phyloP scores from a whole-genome alignment of 2,797 vertebrate genomes.

The Smutsia temminckii region DNA sequence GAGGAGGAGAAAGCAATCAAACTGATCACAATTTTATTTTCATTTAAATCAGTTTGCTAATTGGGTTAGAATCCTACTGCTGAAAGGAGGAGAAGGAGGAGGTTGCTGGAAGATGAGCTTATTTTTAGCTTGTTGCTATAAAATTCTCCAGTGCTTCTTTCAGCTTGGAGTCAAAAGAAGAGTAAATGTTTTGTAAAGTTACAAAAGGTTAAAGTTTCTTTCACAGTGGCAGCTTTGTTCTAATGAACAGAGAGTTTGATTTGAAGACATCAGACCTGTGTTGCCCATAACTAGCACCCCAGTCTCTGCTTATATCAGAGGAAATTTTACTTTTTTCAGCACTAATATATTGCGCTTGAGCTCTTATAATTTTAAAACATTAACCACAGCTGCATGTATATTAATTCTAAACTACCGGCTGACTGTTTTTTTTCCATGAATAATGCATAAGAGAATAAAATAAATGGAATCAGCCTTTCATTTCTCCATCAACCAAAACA shows the following conservation, averaged over 20 bases:
- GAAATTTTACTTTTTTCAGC: background rate
- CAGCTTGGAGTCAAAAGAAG: conserved; percentile 71
- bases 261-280: background rate
- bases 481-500: conserved; percentile 29
- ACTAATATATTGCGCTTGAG: background rate
- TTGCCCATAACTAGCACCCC: background rate
- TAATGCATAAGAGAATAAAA: conserved; percentile 15
- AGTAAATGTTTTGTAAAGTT: conserved; percentile 70
- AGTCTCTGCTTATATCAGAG: background rate
- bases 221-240: conserved; percentile 45
- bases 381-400: background rate
- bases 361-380: conserved; percentile 26
- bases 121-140: conserved; percentile 75
- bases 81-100: conserved; percentile 51
- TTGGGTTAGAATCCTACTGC: conserved; percentile 64
- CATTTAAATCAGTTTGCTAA: conserved; percentile 71
- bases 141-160: conserved; percentile 71
- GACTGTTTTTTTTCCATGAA: conserved; percentile 18
- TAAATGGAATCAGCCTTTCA: background rate
- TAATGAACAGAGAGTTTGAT: background rate
- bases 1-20: conserved; percentile 64
- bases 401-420: conserved; percentile 8
- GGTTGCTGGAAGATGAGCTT: conserved; percentile 45
- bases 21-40: conserved; percentile 69
- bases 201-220: conserved; percentile 65